Base-by-base conservation (phyloP, 2,797 vertebrate species). In the Myotis daubentonii region DNA sequence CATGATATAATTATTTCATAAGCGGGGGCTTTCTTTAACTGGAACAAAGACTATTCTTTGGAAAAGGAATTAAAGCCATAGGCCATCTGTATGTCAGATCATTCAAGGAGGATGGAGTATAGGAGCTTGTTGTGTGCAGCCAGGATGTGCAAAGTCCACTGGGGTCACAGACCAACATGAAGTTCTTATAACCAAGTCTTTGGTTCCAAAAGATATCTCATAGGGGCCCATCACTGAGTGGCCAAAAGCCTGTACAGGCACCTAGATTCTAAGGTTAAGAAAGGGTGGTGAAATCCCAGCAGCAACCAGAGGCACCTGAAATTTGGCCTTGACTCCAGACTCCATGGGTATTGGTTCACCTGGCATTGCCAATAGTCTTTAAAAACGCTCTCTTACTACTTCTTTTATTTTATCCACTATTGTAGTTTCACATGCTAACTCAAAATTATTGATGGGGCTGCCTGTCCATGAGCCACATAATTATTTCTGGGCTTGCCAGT, bases 401-500 rank as follows among this genome's bases (percentile, higher is more conserved):
- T 72, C 15, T 51, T 74, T 23, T 33, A 13, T 76, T 81, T 74
- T 62, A n/a, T 30, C 51, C 36, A 44, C 30, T 20, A 83, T 7
- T 13, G 5, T 30, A 76, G 66, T 49, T 90, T 79, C 33, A 60
- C 3, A n/a, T 19, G 30, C 4, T 51, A 57, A 38, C 20, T 66
- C 68, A 60, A 9, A n/a, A 6, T 9, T 8, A 53, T 15, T 33
- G 80, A 28, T 16, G 11, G 60, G n/a, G 20, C 66, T 68, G 3
- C 41, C 19, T 71, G 15, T 5, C 22, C 74, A 65, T 1, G 1
- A 0, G 33, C 8, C 22, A 22, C 0, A 0, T 3, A 12, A 30
- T 25, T 22, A n/a, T 70, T 72, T 28, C 47, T n/a, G 13, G 84
- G 65, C 30, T 82, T 49, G 23, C 38, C 55, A 44, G 30, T 15